These are phyloP conservation scores for Alsophila aescularia DNA, from an alignment of 2,888 invertebrate species.

Conservation along the genomic window DNA sequence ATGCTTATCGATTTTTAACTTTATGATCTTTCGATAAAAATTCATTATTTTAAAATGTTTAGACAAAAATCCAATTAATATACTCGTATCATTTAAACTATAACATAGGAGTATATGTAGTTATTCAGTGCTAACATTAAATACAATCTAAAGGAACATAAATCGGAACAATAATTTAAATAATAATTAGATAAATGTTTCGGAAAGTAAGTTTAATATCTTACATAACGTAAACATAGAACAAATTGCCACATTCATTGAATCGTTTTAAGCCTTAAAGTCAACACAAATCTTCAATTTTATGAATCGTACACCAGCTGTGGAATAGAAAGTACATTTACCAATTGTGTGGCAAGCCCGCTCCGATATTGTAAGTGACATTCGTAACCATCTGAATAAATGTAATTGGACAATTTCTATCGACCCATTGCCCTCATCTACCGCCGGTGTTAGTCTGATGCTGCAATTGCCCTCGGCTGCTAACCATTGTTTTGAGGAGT, in stretches of 20 bases:
- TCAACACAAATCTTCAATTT: constrained; percentile 30
- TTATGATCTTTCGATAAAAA: not conserved
- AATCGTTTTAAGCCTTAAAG: constrained; percentile 15
- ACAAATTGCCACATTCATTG: constrained; percentile 18
- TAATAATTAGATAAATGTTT: too few species aligned
- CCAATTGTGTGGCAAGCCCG: constrained; percentile 62
- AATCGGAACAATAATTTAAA: too few species aligned
- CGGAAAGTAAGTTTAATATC: too few species aligned
- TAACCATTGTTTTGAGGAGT: constrained; percentile 62
- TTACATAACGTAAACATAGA: not conserved
- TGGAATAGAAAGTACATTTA: constrained; percentile 37
- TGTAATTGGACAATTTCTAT: constrained; percentile 80
- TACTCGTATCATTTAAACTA: not conserved
- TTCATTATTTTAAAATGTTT: constrained; percentile 4
- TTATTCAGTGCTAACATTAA: too few species aligned
- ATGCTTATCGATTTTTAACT: too few species aligned
- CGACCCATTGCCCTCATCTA: constrained; percentile 78
- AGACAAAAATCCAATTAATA: constrained; percentile 1
- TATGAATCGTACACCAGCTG: constrained; percentile 37
- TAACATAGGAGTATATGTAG: not conserved
- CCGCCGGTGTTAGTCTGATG: constrained; percentile 49
- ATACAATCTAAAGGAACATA: too few species aligned
- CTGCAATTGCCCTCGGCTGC: constrained; percentile 64
- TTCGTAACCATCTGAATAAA: constrained; percentile 80
- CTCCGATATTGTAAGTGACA: constrained; percentile 76